A percentile compares a stretch with the other conserved stretches of the same genome.
Evolutionary conservation across 2,113 vertebrate species (phyloP).

Genomic region (Lampris megalopsis): DNA sequence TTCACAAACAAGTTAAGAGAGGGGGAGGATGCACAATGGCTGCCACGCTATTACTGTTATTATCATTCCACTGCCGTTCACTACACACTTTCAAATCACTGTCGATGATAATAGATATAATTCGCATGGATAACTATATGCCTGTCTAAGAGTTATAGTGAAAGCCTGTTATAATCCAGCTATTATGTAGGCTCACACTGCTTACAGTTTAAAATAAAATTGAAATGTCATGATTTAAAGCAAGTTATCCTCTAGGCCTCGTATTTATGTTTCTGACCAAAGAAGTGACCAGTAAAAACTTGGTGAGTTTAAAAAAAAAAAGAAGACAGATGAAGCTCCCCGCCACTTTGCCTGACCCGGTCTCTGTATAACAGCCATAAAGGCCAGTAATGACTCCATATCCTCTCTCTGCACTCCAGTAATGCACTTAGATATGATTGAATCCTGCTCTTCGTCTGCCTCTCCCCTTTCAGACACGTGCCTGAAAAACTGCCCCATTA

Average conservation of each 20-base stretch:
- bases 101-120: conserved; percentile 33
- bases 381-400: conserved; percentile 20
- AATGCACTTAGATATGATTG: conserved; percentile 38
- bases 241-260: background rate
- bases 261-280: background rate
- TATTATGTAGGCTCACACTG: background rate
- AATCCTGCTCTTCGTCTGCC: conserved; percentile 38
- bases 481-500: conserved; percentile 39
- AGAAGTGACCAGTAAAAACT: background rate
- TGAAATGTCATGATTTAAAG: background rate
- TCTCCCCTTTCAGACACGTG: conserved; percentile 30
- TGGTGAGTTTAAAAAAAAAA: background rate
- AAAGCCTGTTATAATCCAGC: conserved; percentile 13
- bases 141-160: conserved; percentile 12
- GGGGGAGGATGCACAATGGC: conserved; percentile 37
- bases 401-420: conserved; percentile 34
- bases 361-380: background rate
- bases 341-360: conserved; percentile 22
- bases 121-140: conserved; percentile 16
- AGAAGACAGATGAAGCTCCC: background rate
- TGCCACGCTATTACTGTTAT: conserved; percentile 51
- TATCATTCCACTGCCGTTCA: conserved; percentile 47
- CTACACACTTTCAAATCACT: conserved; percentile 17
- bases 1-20: conserved; percentile 46
- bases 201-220: background rate